These are phyloP conservation scores for Brachypalpus laphriformis DNA, from an alignment of 2,888 invertebrate species.

Conservation along the genomic window DNA sequence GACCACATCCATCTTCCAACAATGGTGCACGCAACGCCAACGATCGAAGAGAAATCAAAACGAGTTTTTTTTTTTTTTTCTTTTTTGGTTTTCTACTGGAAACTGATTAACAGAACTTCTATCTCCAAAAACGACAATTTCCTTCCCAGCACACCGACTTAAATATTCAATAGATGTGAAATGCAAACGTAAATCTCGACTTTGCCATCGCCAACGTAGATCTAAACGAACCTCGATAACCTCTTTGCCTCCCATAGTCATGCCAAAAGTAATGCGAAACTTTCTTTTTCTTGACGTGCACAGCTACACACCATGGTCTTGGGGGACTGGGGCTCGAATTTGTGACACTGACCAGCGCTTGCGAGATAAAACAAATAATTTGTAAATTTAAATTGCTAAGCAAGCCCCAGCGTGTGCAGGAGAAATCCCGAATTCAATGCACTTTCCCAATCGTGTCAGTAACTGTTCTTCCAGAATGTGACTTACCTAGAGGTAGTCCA, in stretches of 20 bases:
- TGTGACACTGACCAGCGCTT: neutral
- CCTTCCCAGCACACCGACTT: neutral
- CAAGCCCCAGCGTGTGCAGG: neutral
- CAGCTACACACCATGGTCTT: too few species aligned
- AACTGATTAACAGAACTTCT: conserved; percentile 23
- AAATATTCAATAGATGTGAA: conserved; percentile 40
- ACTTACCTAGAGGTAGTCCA: conserved; percentile 47
- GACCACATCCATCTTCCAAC: neutral
- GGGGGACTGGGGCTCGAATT: neutral
- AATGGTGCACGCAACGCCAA: neutral
- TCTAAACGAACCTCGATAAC: conserved; percentile 42
- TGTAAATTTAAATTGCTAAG: neutral
- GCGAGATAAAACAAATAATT: neutral
- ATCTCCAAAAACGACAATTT: neutral
- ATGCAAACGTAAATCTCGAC: conserved; percentile 43
- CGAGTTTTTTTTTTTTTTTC: conserved; percentile 11
- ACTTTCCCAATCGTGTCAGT: conserved; percentile 30
- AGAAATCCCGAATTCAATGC: conserved; percentile 33
- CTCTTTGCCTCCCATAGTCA: conserved; percentile 9
- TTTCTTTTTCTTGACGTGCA: conserved; percentile 49
- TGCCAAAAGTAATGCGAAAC: conserved; percentile 56
- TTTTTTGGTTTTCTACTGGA: neutral
- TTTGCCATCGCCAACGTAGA: neutral
- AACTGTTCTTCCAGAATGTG: conserved; percentile 31
- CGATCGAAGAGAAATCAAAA: conserved; percentile 40